A percentile compares a stretch with the other conserved stretches of the same genome.
Evolutionary conservation across 2,797 vertebrate genomes (phyloP).

Genomic region (Pseudochromis fuscus): DNA sequence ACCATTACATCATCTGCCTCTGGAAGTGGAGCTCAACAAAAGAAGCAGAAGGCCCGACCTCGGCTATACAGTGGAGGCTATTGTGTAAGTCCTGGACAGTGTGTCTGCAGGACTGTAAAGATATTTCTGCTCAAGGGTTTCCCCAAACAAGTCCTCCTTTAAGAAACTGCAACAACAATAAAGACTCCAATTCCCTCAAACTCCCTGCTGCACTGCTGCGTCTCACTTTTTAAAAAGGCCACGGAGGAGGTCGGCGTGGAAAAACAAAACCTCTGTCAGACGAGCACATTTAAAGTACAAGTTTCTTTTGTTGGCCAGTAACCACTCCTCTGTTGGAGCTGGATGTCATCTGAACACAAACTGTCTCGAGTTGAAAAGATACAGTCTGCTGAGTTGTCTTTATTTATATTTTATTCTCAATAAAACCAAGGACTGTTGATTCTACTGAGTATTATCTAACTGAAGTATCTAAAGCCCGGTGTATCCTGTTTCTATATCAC

Average conservation of each 20-base stretch:
- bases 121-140: slow-evolving; percentile 16
- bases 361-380: too few relatives aligned
- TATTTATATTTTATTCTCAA: too few relatives aligned
- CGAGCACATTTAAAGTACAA: background rate
- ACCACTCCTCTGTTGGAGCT: too few relatives aligned
- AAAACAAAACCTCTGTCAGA: slow-evolving; percentile 9
- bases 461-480: too few relatives aligned
- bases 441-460: too few relatives aligned
- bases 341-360: background rate
- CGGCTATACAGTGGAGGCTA: slow-evolving; percentile 38
- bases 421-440: too few relatives aligned
- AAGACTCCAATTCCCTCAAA: background rate
- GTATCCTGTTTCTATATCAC: too few relatives aligned
- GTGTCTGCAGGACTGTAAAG: slow-evolving; percentile 17
- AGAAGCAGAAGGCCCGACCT: slow-evolving; percentile 26
- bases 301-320: too few relatives aligned
- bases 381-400: too few relatives aligned
- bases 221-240: slow-evolving; percentile 17
- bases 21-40: slow-evolving; percentile 42
- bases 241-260: background rate
- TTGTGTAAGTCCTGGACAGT: slow-evolving; percentile 34
- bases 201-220: background rate
- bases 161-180: slow-evolving; percentile 24
- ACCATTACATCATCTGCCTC: slow-evolving; percentile 70
- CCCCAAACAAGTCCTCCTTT: slow-evolving; percentile 35